Conservation (phyloP, 2,888 invertebrate species). For the Tryphoninae sp. region DNA sequence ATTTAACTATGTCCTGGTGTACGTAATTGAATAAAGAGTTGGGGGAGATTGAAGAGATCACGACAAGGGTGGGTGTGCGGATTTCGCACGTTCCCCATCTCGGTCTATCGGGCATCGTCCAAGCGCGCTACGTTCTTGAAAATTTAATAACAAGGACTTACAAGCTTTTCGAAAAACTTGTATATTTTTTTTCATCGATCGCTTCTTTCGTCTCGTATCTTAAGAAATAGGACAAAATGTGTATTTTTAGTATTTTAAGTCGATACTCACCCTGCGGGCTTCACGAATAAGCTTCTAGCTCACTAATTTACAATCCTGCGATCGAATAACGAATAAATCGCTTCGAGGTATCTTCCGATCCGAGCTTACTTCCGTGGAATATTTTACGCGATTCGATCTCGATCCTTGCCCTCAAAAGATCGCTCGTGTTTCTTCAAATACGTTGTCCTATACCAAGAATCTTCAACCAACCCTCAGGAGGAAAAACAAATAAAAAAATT, state of each 20-base stretch:
- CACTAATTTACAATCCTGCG: too few species aligned
- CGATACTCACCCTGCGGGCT: too few species aligned
- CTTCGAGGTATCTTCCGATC: not conserved
- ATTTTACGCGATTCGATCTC: slow-evolving; percentile 5
- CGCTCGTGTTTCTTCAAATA: slow-evolving; percentile 41
- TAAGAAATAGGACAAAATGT: too few species aligned
- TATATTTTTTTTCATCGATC: not conserved
- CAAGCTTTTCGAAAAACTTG: slow-evolving; percentile 11
- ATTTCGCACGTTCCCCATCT: slow-evolving; percentile 52
- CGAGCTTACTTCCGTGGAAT: not conserved
- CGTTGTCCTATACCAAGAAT: slow-evolving; percentile 44
- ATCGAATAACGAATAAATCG: too few species aligned
- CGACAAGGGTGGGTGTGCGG: slow-evolving; percentile 56
- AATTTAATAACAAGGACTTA: slow-evolving; percentile 31
- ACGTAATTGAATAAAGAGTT: slow-evolving; percentile 58
- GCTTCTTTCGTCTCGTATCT: not conserved
- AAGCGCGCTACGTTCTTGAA: slow-evolving; percentile 44
- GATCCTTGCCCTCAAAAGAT: slow-evolving; percentile 42
- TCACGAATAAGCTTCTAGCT: too few species aligned
- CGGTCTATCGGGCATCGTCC: slow-evolving; percentile 51
- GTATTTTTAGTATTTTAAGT: not conserved
- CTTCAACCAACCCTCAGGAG: slow-evolving; percentile 49
- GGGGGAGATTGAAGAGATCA: slow-evolving; percentile 58
- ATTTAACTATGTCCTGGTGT: slow-evolving; percentile 17
- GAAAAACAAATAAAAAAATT: too few species aligned